These are phyloP conservation scores for Trisateles emortualis DNA, from an alignment of 2,888 invertebrate genomes.

Conservation along the genomic window DNA sequence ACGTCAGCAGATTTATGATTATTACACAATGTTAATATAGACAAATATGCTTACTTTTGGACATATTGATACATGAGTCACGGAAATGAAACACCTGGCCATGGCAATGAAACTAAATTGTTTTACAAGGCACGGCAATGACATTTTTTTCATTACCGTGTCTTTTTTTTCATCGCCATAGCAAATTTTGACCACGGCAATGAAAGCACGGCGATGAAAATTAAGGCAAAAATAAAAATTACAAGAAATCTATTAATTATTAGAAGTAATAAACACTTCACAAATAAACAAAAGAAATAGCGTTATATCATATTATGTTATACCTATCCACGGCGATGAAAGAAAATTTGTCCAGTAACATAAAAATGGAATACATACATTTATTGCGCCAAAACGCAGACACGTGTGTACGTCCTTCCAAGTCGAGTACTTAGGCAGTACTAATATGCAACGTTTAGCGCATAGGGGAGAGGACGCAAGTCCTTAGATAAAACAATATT, in stretches of 20 bases:
- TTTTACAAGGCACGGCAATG: slow-evolving; percentile 8
- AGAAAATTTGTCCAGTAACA: slow-evolving; percentile 6
- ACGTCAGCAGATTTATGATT: too few species aligned
- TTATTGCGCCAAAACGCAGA: slow-evolving; percentile 12
- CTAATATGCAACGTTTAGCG: slow-evolving; percentile 12
- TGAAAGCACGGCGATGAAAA: slow-evolving; percentile 19
- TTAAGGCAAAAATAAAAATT: slow-evolving; percentile 13
- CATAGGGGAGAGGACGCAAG: slow-evolving; percentile 4
- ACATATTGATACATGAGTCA: slow-evolving; percentile 15
- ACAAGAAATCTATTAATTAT: slow-evolving; percentile 11
- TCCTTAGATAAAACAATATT: too few species aligned
- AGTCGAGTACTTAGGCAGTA: slow-evolving; percentile 9
- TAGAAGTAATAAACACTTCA: slow-evolving; percentile 14
- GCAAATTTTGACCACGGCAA: slow-evolving; percentile 6
- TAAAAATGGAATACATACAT: slow-evolving; percentile 10
- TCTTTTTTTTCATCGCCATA: not conserved
- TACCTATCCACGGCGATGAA: slow-evolving; percentile 3
- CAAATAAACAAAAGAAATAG: slow-evolving; percentile 6
- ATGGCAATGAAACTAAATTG: slow-evolving; percentile 12
- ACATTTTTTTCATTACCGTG: slow-evolving; percentile 6
- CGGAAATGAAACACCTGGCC: slow-evolving; percentile 13
- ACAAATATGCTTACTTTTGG: too few species aligned
- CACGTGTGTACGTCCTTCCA: slow-evolving; percentile 11
- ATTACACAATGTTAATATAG: too few species aligned
- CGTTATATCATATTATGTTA: not conserved